These are phyloP conservation scores for Thunnus thynnus DNA, from an alignment of 2,113 vertebrate species.

Conservation along the genomic window DNA sequence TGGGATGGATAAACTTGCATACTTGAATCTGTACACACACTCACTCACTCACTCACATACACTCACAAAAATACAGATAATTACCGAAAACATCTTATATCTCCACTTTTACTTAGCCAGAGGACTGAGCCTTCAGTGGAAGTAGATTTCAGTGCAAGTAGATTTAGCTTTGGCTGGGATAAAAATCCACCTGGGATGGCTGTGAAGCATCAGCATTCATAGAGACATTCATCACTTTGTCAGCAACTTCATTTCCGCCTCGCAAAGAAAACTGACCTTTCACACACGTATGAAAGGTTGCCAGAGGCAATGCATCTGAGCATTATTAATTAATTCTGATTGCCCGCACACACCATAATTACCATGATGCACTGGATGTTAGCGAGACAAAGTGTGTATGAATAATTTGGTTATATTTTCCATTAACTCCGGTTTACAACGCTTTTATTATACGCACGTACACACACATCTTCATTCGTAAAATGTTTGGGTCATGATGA, in stretches of 20 bases:
- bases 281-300: conserved; percentile 54
- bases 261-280: conserved; percentile 68
- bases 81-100: not conserved
- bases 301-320: conserved; percentile 59
- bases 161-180: conserved; percentile 1
- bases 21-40: not conserved
- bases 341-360: conserved; percentile 54
- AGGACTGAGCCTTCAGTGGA: not conserved
- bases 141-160: not conserved
- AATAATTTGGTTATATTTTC: conserved; percentile 51
- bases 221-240: conserved; percentile 54
- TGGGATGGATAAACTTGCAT: not conserved
- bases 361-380: conserved; percentile 33
- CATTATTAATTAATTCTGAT: conserved; percentile 66
- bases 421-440: conserved; percentile 29
- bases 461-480: not conserved
- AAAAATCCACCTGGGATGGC: conserved; percentile 37
- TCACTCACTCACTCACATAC: not conserved
- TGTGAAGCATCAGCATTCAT: conserved; percentile 51
- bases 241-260: conserved; percentile 50
- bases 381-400: conserved; percentile 30
- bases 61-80: conserved; percentile 2
- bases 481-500: not conserved
- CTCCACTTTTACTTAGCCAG: not conserved
- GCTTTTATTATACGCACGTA: not conserved